A percentile compares a stretch with the other conserved stretches of the same genome.
Evolutionary conservation across 2,797 vertebrate species (phyloP).

Genomic region (Dallia pectoralis): DNA sequence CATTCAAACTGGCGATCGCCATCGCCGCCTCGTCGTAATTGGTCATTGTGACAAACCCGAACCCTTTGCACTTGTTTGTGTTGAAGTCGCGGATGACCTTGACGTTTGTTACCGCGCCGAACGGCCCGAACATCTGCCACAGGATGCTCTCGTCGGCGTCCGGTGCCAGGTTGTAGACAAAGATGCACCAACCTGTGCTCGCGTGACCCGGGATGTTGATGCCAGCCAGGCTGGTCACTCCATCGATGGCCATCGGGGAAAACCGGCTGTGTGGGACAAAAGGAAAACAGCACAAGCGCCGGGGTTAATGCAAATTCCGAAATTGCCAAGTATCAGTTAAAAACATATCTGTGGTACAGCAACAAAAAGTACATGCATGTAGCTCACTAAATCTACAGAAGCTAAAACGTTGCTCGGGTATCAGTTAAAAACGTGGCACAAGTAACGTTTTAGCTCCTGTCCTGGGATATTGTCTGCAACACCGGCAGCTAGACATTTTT

Average conservation of each 20-base stretch:
- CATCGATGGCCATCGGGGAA: slow-evolving; percentile 96
- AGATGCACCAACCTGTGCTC: slow-evolving; percentile 97
- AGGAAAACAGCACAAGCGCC: slow-evolving; percentile 15
- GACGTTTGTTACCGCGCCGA: slow-evolving; percentile 97
- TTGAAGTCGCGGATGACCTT: slow-evolving; percentile 99
- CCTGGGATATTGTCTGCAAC: no score
- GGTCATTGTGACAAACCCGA: slow-evolving; percentile 99
- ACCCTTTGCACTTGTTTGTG: slow-evolving; percentile 99
- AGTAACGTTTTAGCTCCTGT: no score
- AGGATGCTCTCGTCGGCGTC: slow-evolving; percentile 98
- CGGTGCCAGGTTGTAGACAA: slow-evolving; percentile 97
- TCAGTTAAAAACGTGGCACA: slow-evolving; percentile 18
- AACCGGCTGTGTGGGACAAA: slow-evolving; percentile 79
- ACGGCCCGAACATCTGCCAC: slow-evolving; percentile 99
- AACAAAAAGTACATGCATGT: no score
- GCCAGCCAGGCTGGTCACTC: slow-evolving; percentile 96
- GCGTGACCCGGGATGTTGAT: slow-evolving; percentile 97
- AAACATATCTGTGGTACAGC: not conserved
- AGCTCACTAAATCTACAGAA: no score
- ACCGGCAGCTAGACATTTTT: no score
- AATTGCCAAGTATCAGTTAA: slow-evolving; percentile 20
- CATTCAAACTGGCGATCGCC: slow-evolving; percentile 97
- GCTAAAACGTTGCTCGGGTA: no score
- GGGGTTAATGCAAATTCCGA: slow-evolving; percentile 35
- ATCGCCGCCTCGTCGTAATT: slow-evolving; percentile 99